Percentiles rank a stretch among this genome's conserved stretches.
These are phyloP conservation scores for Clarias laeviceps DNA, from an alignment of 2,797 vertebrate species.

Conservation along the genomic window DNA sequence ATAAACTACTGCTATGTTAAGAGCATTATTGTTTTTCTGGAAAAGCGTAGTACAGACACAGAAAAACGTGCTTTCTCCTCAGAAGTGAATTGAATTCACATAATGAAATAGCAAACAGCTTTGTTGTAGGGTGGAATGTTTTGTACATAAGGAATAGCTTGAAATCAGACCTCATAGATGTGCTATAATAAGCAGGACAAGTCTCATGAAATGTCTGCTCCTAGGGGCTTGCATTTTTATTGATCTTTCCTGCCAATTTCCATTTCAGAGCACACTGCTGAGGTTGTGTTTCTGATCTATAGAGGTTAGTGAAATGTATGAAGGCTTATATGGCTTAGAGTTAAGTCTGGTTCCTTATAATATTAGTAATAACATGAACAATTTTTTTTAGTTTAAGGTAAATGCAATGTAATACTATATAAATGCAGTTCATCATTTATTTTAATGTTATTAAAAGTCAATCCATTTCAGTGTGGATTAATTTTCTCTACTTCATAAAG, in stretches of 20 bases:
- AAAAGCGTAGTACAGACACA: no score
- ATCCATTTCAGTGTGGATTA: not conserved
- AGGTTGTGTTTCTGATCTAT: not conserved
- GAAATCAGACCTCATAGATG: no score
- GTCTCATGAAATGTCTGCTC: not conserved
- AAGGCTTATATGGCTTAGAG: not conserved
- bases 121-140: no score
- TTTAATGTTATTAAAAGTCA: not conserved
- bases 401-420: not conserved
- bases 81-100: no score
- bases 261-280: conserved; percentile 1
- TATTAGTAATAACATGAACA: not conserved
- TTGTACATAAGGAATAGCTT: no score
- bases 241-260: not conserved
- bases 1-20: no score
- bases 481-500: not conserved
- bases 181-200: not conserved
- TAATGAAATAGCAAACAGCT: no score
- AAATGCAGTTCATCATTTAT: not conserved
- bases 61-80: no score
- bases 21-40: no score
- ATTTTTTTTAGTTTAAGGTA: not conserved
- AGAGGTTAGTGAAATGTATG: not conserved
- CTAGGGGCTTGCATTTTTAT: not conserved
- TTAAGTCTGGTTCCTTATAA: not conserved